Evolutionary conservation across 2,888 invertebrate species (phyloP), one percentile per base, ranked within the genome.

Genomic region (Petrolisthes cinctipes): DNA sequence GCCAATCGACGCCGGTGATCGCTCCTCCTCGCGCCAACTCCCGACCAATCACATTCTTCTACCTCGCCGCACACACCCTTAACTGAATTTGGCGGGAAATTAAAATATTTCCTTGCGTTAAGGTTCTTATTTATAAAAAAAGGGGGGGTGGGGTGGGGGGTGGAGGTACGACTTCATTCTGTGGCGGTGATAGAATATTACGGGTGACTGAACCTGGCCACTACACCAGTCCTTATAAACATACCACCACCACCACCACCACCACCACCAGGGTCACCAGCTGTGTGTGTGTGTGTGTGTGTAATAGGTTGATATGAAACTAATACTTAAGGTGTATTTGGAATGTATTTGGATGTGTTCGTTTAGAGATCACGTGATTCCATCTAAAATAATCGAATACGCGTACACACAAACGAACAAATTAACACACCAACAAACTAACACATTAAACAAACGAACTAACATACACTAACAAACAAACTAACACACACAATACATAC

Each of bases 21-120:
- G 86, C 86, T 73, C 86, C 79, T 87, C 83, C 83, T 83, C 86
- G 86, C 86, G 86, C 86, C 83, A 87, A 87, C 86, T 83, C 86
- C 86, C 86, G 83, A 87, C 86, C 86, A 87, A 87, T 87, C 86
- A 87, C 79, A 83, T 87, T 87, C 86, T 87, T 87, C 86, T 56
- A 80, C 86, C 66, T 68, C 79, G 86, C 14, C 14, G 83, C 86
- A 87, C 83, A 79, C n/a, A 68, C 71, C 86, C 86, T 87, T 87
- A 87, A 87, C 86, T 87, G 80, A 87, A 87, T 87, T 87, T 87
- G 83, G 83, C 86, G 86, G 86, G 83, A 83, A 83, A 87, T 87
- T 87, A 87, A 87, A 87, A 87, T 86, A 87, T 83, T 87, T 83
- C 83, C 86, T 68, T 54, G 75, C 73, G 71, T 54, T 54, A 75